These are phyloP conservation scores for Perdita meconis DNA, from an alignment of 2,888 invertebrate genomes.

Conservation along the genomic window DNA sequence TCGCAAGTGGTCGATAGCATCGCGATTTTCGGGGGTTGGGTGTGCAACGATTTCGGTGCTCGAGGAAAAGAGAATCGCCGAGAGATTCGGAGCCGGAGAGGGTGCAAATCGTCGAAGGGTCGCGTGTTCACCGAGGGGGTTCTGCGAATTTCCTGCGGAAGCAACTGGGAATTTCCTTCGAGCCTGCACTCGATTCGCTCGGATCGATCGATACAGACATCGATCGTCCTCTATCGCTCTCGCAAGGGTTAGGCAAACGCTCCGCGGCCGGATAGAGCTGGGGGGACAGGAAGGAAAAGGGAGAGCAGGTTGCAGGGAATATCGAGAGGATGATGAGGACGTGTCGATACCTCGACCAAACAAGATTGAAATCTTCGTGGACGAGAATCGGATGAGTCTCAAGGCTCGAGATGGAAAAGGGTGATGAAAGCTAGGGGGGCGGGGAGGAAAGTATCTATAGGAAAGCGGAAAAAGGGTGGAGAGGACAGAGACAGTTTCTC, in stretches of 20 bases:
- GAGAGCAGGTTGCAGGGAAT: constrained; percentile 60
- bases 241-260: constrained; percentile 63
- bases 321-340: constrained; percentile 70
- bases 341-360: constrained; percentile 75
- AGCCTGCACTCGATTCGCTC: constrained; percentile 52
- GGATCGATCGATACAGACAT: constrained; percentile 61
- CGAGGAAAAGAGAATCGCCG: constrained; percentile 4
- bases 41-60: constrained; percentile 25
- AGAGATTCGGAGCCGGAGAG: not conserved
- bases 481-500: constrained; percentile 44
- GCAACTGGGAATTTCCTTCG: constrained; percentile 64
- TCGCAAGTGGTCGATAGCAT: constrained; percentile 21
- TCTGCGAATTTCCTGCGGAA: constrained; percentile 75
- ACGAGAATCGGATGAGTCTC: constrained; percentile 75
- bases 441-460: constrained; percentile 2
- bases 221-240: constrained; percentile 39
- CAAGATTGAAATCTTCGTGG: constrained; percentile 79
- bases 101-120: constrained; percentile 44
- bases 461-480: not conserved
- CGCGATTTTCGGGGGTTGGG: constrained; percentile 44
- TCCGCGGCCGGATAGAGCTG: constrained; percentile 29
- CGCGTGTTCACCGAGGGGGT: constrained; percentile 46
- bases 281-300: constrained; percentile 26
- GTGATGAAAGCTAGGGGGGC: constrained; percentile 66
- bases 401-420: constrained; percentile 69